Percentiles rank a stretch among this genome's conserved stretches.
phyloP scores from a whole-genome alignment of 1,140 invertebrate species.

The Pantala flavescens region DNA sequence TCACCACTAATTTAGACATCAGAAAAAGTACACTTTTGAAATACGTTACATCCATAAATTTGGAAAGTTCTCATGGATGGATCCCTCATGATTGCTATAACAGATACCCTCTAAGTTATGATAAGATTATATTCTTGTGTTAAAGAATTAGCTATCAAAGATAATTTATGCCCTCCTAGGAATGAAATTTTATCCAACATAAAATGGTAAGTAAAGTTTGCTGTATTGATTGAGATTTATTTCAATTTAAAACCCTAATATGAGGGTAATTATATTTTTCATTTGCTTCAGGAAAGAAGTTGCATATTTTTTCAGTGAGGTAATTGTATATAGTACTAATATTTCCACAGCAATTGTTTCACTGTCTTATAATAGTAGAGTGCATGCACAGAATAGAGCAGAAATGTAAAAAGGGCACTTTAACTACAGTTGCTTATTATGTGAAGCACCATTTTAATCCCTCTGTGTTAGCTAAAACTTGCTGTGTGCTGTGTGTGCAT shows the following conservation, averaged over 20 bases:
- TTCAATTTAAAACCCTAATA: conserved; percentile 5
- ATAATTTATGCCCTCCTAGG: not conserved
- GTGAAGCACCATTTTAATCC: not conserved
- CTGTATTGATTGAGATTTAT: not conserved
- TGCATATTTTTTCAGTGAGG: not conserved
- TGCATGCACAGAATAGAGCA: not conserved
- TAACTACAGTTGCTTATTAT: not conserved
- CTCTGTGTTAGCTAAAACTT: not conserved
- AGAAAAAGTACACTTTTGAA: not conserved
- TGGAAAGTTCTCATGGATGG: not conserved
- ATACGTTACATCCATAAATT: not conserved
- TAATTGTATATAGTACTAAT: not conserved
- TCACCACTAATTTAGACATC: not conserved
- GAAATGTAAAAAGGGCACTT: not conserved
- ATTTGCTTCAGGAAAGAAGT: not conserved
- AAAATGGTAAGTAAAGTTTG: not conserved
- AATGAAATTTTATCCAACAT: not conserved
- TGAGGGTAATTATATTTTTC: not conserved
- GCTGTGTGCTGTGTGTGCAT: conserved; percentile 3
- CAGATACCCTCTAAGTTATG: too few species aligned
- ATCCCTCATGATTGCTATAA: too few species aligned
- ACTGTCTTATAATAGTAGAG: not conserved
- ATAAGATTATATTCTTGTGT: not conserved
- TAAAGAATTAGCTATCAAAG: not conserved
- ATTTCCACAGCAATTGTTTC: not conserved